Percentiles rank a stretch among this genome's conserved stretches.
Conservation (phyloP, 2,797 vertebrate species). For the Schizopygopsis malacanthus region DNA sequence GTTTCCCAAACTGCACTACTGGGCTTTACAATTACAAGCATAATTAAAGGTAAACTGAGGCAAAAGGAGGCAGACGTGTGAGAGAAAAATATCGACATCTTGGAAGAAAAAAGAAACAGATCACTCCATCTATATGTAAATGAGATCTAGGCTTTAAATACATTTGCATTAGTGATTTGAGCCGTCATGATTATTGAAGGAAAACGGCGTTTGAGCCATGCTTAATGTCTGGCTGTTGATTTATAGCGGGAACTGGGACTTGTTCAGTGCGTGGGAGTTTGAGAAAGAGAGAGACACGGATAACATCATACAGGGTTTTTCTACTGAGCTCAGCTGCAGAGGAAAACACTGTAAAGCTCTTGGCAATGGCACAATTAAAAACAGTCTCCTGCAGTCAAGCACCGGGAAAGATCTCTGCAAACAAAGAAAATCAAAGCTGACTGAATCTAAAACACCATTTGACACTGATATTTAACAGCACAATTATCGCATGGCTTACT, state of each 20-base stretch:
- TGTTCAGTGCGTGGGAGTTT: conserved; percentile 25
- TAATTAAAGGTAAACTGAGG: conserved; percentile 22
- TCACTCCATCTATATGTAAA: conserved; percentile 51
- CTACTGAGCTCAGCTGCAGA: conserved; percentile 30
- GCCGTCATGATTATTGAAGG: conserved; percentile 45
- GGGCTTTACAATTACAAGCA: conserved; percentile 4
- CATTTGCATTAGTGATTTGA: conserved; percentile 49
- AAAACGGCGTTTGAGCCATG: conserved; percentile 48
- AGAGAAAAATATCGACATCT: background rate
- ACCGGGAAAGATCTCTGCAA: conserved; percentile 11
- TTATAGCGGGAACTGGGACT: conserved; percentile 53
- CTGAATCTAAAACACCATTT: conserved; percentile 4
- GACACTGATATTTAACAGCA: background rate
- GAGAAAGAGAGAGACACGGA: conserved; percentile 19
- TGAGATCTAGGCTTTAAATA: background rate
- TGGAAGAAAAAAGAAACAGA: background rate
- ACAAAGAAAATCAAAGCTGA: conserved; percentile 18
- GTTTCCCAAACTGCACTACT: background rate
- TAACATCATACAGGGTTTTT: conserved; percentile 17
- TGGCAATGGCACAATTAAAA: conserved; percentile 34
- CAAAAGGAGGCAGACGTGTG: background rate
- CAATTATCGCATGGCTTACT: background rate
- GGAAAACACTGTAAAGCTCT: conserved; percentile 37
- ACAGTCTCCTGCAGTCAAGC: conserved; percentile 25
- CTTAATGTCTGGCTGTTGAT: conserved; percentile 58